phyloP scores from a whole-genome alignment of 2,888 invertebrate genomes.

The Hololepta plana region DNA sequence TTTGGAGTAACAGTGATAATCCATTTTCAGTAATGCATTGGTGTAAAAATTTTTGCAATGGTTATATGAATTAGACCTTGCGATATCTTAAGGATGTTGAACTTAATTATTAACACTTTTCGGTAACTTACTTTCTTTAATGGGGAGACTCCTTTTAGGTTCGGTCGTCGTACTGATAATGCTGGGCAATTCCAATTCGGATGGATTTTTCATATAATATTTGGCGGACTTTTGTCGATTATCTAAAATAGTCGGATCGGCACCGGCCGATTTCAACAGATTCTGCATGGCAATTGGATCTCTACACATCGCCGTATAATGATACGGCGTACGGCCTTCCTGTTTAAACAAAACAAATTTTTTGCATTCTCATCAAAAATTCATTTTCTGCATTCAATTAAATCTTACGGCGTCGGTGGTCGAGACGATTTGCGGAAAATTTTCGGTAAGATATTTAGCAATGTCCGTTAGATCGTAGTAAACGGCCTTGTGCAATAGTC shows the following conservation, averaged over 20 bases:
- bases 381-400: neutral
- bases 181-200: constrained; percentile 34
- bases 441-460: constrained; percentile 48
- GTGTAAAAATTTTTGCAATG: too few relatives aligned
- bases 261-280: constrained; percentile 39
- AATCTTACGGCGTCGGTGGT: constrained; percentile 50
- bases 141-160: constrained; percentile 17
- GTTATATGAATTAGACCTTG: too few relatives aligned
- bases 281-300: constrained; percentile 41
- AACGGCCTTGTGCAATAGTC: constrained; percentile 64
- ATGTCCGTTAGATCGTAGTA: constrained; percentile 56
- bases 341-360: constrained; percentile 23
- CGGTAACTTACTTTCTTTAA: constrained; percentile 18
- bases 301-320: constrained; percentile 43
- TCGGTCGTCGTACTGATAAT: constrained; percentile 16
- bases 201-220: constrained; percentile 35
- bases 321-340: constrained; percentile 50
- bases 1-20: too few relatives aligned
- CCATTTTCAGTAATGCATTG: too few relatives aligned
- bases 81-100: too few relatives aligned
- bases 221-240: constrained; percentile 35
- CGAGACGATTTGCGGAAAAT: constrained; percentile 44
- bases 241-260: constrained; percentile 41
- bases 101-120: constrained; percentile 2
- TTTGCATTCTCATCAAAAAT: constrained; percentile 30